A percentile compares a stretch with the other conserved stretches of the same genome.
Evolutionary conservation across 1,140 invertebrate genomes (phyloP).

Genomic region (Micrasema minimum): DNA sequence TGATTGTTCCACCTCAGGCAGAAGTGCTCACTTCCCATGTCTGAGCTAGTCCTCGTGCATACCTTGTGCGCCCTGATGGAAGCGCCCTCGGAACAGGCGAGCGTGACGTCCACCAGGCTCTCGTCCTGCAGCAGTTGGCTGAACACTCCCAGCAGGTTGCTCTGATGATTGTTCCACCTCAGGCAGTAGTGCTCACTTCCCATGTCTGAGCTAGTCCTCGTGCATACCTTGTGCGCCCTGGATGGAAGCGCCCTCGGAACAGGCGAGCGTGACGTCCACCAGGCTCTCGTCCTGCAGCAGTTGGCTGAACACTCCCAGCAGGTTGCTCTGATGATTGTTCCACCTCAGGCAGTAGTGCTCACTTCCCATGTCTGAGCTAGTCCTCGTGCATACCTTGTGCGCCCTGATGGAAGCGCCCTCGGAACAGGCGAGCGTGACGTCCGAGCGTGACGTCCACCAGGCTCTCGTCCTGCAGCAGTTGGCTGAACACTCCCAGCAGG

Average conservation of each 20-base stretch:
- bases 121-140: conserved; percentile 93
- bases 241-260: conserved; percentile 91
- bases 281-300: conserved; percentile 93
- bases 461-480: conserved; percentile 92
- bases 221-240: no score
- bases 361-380: conserved; percentile 93
- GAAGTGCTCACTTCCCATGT: conserved; percentile 96
- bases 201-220: conserved; percentile 91
- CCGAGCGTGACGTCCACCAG: conserved; percentile 95
- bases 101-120: conserved; percentile 94
- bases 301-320: conserved; percentile 94
- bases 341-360: conserved; percentile 95
- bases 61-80: conserved; percentile 93
- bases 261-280: conserved; percentile 95
- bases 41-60: conserved; percentile 83
- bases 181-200: conserved; percentile 96
- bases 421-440: no score
- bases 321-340: conserved; percentile 96
- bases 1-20: conserved; percentile 96
- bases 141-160: conserved; percentile 93
- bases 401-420: no score
- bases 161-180: conserved; percentile 96
- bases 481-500: conserved; percentile 93
- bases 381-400: no score
- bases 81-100: conserved; percentile 92